phyloP scores from a whole-genome alignment of 2,113 vertebrate species.

The Macquaria australasica region DNA sequence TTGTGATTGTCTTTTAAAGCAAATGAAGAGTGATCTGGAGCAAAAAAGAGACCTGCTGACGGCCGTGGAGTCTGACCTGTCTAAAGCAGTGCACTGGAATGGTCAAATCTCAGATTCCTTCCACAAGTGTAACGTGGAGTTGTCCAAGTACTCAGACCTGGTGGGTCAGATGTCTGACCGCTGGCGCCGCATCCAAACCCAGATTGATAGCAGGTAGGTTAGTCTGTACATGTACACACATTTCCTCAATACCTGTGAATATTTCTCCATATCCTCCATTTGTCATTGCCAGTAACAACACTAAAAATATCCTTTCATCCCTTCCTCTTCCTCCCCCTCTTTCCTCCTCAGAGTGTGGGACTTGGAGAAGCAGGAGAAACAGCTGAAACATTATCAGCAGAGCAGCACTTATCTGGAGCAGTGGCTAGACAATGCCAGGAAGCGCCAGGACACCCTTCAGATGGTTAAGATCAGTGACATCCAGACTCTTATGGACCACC shows the following conservation, averaged over 20 bases:
- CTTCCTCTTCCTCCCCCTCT: conserved; percentile 56
- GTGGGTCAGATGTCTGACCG: conserved; percentile 90
- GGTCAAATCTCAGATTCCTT: conserved; percentile 89
- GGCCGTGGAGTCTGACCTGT: conserved; percentile 88
- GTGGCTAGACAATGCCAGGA: conserved; percentile 92
- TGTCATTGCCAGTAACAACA: conserved; percentile 13
- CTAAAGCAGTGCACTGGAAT: conserved; percentile 89
- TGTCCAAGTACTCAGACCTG: conserved; percentile 90
- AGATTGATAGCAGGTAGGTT: conserved; percentile 93
- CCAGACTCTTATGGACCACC: conserved; percentile 87
- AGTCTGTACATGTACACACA: neutral
- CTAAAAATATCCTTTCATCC: conserved; percentile 34
- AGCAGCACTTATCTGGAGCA: conserved; percentile 86
- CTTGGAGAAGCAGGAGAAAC: conserved; percentile 93
- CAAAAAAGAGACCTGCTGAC: conserved; percentile 90
- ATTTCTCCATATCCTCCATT: conserved; percentile 6
- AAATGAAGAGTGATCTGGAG: conserved; percentile 93
- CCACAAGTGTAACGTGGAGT: conserved; percentile 91
- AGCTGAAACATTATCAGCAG: conserved; percentile 91
- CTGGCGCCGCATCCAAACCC: conserved; percentile 92
- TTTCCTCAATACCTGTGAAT: neutral
- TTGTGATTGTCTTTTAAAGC: conserved; percentile 76
- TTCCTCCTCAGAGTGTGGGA: conserved; percentile 88
- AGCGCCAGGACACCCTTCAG: conserved; percentile 91
- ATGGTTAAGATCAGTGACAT: conserved; percentile 87